Conservation (phyloP, 2,113 vertebrate genomes). For the Lophochroa leadbeateri region DNA sequence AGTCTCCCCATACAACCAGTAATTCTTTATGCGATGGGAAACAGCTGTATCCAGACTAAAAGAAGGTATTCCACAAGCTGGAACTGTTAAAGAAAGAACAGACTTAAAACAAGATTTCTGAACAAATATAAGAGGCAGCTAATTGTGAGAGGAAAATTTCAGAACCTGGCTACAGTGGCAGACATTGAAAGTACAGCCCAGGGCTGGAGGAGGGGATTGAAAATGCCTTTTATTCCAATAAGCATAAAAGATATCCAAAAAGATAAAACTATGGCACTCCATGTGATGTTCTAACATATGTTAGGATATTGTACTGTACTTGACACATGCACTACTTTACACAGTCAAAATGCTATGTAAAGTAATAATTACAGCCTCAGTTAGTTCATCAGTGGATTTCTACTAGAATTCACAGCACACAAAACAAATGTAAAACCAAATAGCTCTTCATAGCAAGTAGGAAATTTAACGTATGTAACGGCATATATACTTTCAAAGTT, state of each 20-base stretch:
- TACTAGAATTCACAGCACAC: background rate
- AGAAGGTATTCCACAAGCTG: background rate
- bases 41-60: conserved; percentile 6
- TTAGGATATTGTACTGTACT: background rate
- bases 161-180: background rate
- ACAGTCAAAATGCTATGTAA: background rate
- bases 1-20: background rate
- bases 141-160: background rate
- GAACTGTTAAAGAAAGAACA: background rate
- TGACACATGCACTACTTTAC: background rate
- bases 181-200: background rate
- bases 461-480: background rate
- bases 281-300: background rate
- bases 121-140: background rate
- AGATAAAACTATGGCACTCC: background rate
- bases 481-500: background rate
- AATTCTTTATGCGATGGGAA: background rate
- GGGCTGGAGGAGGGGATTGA: background rate
- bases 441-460: background rate
- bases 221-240: background rate
- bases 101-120: background rate
- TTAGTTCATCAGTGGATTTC: background rate
- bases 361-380: background rate
- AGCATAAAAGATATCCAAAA: background rate
- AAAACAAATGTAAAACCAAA: background rate